These are phyloP conservation scores for Sebastes trivittatus DNA, from an alignment of 2,797 vertebrate genomes.

Conservation along the genomic window DNA sequence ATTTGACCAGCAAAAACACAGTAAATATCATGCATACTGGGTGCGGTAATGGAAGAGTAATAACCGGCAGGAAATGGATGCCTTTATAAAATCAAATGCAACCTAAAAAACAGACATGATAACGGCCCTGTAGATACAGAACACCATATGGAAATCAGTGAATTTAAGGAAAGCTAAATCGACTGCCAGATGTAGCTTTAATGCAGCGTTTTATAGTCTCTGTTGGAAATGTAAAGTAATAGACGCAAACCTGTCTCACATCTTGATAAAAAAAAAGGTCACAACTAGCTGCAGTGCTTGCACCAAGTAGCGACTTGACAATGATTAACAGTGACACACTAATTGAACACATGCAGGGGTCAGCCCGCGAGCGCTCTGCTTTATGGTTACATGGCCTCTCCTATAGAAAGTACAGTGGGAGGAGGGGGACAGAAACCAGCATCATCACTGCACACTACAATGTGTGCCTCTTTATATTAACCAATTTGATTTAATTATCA, in stretches of 20 bases:
- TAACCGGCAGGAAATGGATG: background rate
- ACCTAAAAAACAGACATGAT: background rate
- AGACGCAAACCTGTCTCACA: background rate
- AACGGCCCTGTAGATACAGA: background rate
- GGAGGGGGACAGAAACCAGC: background rate
- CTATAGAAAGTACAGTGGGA: constrained; percentile 36
- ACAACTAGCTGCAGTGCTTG: constrained; percentile 18
- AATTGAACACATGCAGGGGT: constrained; percentile 66
- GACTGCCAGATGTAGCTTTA: background rate
- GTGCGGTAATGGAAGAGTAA: background rate
- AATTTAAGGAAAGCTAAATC: background rate
- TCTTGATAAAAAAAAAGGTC: constrained; percentile 39
- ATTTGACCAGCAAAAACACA: background rate
- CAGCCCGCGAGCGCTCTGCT: constrained; percentile 38
- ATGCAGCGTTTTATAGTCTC: background rate
- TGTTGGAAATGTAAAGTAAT: background rate
- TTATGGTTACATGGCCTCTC: constrained; percentile 29
- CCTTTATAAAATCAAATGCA: background rate
- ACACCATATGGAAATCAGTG: background rate
- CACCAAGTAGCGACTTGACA: constrained; percentile 37
- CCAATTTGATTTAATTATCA: background rate
- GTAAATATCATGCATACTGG: background rate
- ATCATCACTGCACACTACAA: constrained; percentile 5
- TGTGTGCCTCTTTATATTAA: background rate
- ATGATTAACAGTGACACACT: constrained; percentile 59